Evolutionary conservation across 37 sponge, comb jelly and placozoan species (phyloP).

Genomic region (Dysidea cf. avara): DNA sequence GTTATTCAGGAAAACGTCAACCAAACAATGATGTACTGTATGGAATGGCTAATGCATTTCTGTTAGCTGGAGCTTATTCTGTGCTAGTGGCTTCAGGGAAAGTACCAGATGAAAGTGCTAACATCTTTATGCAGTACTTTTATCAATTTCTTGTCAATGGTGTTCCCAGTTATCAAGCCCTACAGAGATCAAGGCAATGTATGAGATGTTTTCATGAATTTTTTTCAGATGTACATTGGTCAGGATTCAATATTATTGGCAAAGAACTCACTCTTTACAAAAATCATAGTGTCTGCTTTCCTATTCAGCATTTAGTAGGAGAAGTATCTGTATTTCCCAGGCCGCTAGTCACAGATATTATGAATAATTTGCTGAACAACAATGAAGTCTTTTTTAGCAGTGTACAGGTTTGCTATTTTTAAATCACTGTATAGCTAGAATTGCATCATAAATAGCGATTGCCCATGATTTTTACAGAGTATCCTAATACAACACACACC

Average conservation of each 20-base stretch:
- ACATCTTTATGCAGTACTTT: conserved; percentile 33
- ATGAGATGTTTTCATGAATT: conserved; percentile 13
- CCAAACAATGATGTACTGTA: conserved; percentile 13
- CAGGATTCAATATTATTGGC: conserved; percentile 11
- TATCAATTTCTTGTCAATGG: conserved; percentile 22
- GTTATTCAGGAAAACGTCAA: conserved; percentile 6
- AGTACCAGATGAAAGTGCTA: conserved; percentile 34
- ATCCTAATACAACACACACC: too few species aligned
- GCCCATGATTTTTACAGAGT: too few species aligned
- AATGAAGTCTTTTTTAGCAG: too few species aligned
- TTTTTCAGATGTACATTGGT: neutral
- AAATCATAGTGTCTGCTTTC: too few species aligned
- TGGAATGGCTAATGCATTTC: conserved; percentile 32
- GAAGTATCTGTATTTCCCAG: too few species aligned
- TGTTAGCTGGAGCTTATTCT: conserved; percentile 34
- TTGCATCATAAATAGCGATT: too few species aligned
- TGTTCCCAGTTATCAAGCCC: conserved; percentile 1
- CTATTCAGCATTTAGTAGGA: too few species aligned
- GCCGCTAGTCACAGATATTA: too few species aligned
- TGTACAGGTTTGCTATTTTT: too few species aligned
- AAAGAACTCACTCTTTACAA: neutral
- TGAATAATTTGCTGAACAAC: too few species aligned
- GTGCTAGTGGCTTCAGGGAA: conserved; percentile 26
- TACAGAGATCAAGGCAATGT: conserved; percentile 28
- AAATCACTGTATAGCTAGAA: too few species aligned